These are phyloP conservation scores for Octodon degus DNA, from an alignment of 2,113 vertebrate genomes.

Conservation along the genomic window DNA sequence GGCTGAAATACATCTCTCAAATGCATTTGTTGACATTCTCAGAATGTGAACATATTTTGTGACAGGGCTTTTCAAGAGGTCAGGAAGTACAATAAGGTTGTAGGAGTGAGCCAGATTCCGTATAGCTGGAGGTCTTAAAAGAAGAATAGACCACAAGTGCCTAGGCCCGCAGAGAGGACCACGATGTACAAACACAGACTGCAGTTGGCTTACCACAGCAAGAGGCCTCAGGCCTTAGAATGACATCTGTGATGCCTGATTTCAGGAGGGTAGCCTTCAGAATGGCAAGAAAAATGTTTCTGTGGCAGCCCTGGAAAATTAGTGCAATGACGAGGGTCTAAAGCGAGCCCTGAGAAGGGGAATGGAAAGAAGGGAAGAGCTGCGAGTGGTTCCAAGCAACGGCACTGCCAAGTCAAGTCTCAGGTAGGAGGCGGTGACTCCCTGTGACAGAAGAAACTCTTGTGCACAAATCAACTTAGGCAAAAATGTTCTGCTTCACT, in stretches of 20 bases:
- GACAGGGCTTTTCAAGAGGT: neutral
- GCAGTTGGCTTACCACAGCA: too few relatives aligned
- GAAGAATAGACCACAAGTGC: neutral
- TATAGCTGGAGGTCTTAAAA: neutral
- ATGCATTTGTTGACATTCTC: neutral
- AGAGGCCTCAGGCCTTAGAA: neutral
- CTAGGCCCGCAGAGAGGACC: neutral
- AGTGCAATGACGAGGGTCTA: neutral
- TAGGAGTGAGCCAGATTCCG: neutral
- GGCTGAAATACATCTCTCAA: neutral
- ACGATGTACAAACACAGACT: too few relatives aligned
- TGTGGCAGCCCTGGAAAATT: neutral
- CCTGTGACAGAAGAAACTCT: neutral
- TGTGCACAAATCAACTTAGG: neutral
- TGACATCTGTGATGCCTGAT: neutral
- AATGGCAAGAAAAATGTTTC: neutral
- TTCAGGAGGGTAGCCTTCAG: neutral
- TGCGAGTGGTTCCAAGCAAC: neutral
- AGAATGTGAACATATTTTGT: neutral
- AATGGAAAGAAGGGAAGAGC: neutral
- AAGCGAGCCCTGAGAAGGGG: neutral
- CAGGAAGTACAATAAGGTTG: neutral
- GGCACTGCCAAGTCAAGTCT: neutral
- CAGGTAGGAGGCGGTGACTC: neutral
- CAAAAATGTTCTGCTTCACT: neutral